Conservation (phyloP, 1,140 invertebrate species). For the Meloidogyne exigua region DNA sequence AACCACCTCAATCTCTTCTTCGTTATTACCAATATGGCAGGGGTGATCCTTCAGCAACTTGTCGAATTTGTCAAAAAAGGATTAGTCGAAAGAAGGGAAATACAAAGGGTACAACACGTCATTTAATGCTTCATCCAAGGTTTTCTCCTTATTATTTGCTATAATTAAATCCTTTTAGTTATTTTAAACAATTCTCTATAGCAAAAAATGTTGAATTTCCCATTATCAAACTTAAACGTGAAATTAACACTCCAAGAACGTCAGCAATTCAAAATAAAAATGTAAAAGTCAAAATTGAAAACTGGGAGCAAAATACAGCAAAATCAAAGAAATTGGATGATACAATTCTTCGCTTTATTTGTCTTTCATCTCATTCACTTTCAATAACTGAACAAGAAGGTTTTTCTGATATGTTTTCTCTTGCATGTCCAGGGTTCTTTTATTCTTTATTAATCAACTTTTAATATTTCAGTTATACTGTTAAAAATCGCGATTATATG, state of each 20-base stretch:
- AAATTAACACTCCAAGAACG: background rate
- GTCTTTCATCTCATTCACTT: background rate
- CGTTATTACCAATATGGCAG: background rate
- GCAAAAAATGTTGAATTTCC: conserved; percentile 1
- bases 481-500: background rate
- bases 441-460: background rate
- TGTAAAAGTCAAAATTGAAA: background rate
- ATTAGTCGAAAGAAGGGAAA: background rate
- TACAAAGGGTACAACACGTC: background rate
- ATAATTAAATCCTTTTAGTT: background rate
- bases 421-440: background rate
- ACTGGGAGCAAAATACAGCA: background rate
- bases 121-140: background rate
- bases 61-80: background rate
- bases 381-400: background rate
- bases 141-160: background rate
- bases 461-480: background rate
- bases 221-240: background rate
- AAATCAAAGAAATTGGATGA: background rate
- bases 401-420: background rate
- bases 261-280: background rate
- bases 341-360: background rate
- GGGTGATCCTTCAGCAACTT: background rate
- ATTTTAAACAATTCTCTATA: background rate
- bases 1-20: background rate